Conservation (phyloP, 1,140 invertebrate genomes). For the Euglossa dilemma region DNA sequence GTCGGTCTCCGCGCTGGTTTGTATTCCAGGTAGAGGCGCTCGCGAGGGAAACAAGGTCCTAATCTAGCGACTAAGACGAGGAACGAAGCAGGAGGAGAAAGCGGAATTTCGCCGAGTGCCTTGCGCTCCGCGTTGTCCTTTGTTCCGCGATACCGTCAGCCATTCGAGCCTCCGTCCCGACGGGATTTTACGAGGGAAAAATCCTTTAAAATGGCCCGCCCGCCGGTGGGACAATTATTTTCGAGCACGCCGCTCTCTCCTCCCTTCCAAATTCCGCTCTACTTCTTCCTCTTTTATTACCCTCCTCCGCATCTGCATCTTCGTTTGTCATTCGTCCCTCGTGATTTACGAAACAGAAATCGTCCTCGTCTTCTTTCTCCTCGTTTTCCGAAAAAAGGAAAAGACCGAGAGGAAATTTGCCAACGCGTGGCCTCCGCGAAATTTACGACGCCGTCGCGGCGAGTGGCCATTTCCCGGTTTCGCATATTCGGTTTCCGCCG, state of each 20-base stretch:
- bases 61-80: background rate
- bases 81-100: background rate
- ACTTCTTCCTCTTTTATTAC: slow-evolving; percentile 10
- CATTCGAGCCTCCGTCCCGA: background rate
- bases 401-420: background rate
- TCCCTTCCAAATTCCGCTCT: slow-evolving; percentile 15
- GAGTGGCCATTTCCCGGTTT: background rate
- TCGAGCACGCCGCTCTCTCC: background rate
- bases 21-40: background rate
- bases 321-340: background rate
- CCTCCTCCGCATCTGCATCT: background rate
- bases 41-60: background rate
- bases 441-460: background rate
- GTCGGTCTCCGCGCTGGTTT: background rate
- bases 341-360: background rate
- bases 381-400: background rate
- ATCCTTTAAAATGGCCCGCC: slow-evolving; percentile 22
- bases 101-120: background rate
- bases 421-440: no score
- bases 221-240: slow-evolving; percentile 27
- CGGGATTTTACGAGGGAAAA: slow-evolving; percentile 18
- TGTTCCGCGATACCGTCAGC: slow-evolving; percentile 6
- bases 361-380: background rate
- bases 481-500: no score
- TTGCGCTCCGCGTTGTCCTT: background rate